Evolutionary conservation across 1,140 invertebrate species (phyloP).

Genomic region (Thaumetopoea pityocampa): DNA sequence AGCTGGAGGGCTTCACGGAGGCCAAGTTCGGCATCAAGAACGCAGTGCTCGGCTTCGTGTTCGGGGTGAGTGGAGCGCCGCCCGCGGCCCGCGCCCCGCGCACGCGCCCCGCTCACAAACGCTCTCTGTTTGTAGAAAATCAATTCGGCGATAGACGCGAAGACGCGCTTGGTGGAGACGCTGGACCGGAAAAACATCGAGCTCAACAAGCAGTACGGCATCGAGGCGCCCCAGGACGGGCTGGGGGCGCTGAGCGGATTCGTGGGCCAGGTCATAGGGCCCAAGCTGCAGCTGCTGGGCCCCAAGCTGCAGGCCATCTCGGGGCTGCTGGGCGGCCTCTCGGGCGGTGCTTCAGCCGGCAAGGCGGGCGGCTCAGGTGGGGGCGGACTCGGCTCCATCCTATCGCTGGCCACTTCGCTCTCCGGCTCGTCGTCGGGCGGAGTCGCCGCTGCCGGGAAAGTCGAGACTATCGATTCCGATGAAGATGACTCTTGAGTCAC

Average conservation of each 20-base stretch:
- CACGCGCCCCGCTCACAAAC: neutral
- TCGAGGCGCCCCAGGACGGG: constrained; percentile 76
- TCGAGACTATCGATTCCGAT: constrained; percentile 66
- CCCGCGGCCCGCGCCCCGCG: neutral
- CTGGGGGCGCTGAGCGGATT: constrained; percentile 65
- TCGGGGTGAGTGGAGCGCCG: constrained; percentile 80
- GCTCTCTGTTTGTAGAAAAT: constrained; percentile 79
- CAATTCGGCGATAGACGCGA: constrained; percentile 85
- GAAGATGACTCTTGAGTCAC: constrained; percentile 57
- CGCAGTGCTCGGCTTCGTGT: constrained; percentile 85
- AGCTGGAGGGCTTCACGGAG: constrained; percentile 79
- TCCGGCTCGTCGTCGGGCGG: constrained; percentile 61
- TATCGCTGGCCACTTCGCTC: constrained; percentile 63
- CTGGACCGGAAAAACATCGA: constrained; percentile 83
- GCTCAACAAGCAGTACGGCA: constrained; percentile 85
- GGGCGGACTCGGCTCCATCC: constrained; percentile 58
- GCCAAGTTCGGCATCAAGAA: constrained; percentile 84
- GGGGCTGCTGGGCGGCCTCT: constrained; percentile 75
- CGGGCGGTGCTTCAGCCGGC: constrained; percentile 55
- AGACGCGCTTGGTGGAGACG: constrained; percentile 80
- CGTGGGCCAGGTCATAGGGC: constrained; percentile 76
- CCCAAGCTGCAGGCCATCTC: constrained; percentile 76
- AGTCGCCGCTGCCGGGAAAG: constrained; percentile 45
- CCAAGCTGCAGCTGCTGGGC: constrained; percentile 76
- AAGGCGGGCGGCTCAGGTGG: constrained; percentile 44